These are phyloP conservation scores for Bhutanitis thaidina DNA, from an alignment of 2,888 invertebrate species.

Conservation along the genomic window DNA sequence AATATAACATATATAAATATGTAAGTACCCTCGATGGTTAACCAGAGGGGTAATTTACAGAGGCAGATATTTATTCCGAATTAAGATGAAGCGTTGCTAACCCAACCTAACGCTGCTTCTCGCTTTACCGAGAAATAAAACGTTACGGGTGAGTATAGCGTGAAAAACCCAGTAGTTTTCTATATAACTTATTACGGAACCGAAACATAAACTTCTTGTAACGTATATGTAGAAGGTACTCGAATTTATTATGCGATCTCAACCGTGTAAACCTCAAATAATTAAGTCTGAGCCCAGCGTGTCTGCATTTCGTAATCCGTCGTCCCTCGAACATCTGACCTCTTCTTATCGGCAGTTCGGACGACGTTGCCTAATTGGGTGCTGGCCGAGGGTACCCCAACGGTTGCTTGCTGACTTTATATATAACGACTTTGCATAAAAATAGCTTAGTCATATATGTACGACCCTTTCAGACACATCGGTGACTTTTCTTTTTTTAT, in stretches of 20 bases:
- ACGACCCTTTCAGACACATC: no score
- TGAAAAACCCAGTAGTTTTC: not conserved
- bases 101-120: no score
- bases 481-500: no score
- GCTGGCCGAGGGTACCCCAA: not conserved
- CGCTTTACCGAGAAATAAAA: no score
- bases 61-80: no score
- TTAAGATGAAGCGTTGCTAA: no score
- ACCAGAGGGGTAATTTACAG: no score
- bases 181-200: conserved; percentile 5
- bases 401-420: not conserved
- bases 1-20: no score
- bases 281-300: conserved; percentile 5
- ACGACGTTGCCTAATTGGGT: not conserved
- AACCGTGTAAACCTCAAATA: conserved; percentile 8
- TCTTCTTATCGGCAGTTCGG: conserved; percentile 1
- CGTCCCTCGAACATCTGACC: conserved; percentile 1
- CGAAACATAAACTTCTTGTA: not conserved
- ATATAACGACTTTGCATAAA: not conserved
- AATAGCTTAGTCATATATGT: not conserved
- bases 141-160: no score
- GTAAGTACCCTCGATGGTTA: no score
- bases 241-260: not conserved
- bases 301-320: conserved; percentile 2
- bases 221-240: not conserved